Base-by-base conservation (phyloP, 2,113 vertebrate genomes). In the Prolemur simus region DNA sequence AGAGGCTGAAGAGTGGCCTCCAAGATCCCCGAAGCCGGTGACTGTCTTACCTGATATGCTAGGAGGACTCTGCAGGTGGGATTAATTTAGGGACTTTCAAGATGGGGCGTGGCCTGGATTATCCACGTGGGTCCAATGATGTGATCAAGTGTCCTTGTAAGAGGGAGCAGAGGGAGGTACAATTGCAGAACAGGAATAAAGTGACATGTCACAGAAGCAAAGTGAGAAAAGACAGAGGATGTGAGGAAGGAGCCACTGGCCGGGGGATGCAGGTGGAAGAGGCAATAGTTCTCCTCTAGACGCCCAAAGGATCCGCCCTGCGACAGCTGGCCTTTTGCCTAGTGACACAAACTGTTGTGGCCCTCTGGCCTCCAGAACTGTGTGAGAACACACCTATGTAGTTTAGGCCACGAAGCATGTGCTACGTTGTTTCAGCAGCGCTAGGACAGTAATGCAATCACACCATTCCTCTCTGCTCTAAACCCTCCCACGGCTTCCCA, bases 161-260 rank as follows among this genome's bases (percentile, higher is more conserved):
- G 5, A 60, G 9, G 32, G 21, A 12, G 1, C 7, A 8, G 66
- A 23, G 5, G 69, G 20, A 25, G 42, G 23, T 25, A 11, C n/a
- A 23, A 3, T 34, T 20, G 17, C 12, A 8, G 60, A 23, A 37
- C 17, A 85, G 27, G 49, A 69, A 34, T 54, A 77, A 89, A n/a
- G 14, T 0, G 0, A 37, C 2, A 21, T 29, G 82, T 32, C 10
- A 0, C 2, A 1, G 45, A 47, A 91, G 37, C n/a, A 23, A 9
- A 4, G 20, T 10, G 66, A 47, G 21, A 11, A 21, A 56, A 47
- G 18, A 23, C 32, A 39, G 37, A 64, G 8, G 27, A 18, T 1
- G 3, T 1, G 11, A 42, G n/a, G 74, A 1, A 42, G 15, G 39
- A 42, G 8, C 11, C 8, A 5, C 13, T 21, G 37, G 52, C 42